A percentile compares a stretch with the other conserved stretches of the same genome.
phyloP scores from a whole-genome alignment of 2,113 vertebrate genomes.

The Notiomystis cincta region DNA sequence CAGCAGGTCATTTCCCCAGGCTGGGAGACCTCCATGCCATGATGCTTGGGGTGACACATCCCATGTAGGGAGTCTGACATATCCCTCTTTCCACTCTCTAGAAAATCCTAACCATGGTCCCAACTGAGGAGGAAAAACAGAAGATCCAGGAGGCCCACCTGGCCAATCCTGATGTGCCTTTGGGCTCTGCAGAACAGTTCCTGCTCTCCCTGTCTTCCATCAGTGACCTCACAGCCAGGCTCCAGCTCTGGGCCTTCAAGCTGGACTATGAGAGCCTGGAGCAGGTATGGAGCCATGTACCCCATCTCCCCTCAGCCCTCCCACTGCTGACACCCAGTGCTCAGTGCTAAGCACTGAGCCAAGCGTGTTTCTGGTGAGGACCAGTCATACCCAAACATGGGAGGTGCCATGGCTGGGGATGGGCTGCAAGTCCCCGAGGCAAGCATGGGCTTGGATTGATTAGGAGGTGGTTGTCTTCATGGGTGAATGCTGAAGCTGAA shows the following conservation, averaged over 20 bases:
- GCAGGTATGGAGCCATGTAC: conserved; percentile 74
- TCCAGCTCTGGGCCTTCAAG: conserved; percentile 96
- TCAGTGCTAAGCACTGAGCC: neutral
- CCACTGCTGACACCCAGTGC: neutral
- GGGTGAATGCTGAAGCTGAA: neutral
- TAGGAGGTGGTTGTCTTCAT: neutral
- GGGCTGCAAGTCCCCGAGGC: neutral
- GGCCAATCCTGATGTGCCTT: conserved; percentile 85
- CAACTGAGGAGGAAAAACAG: conserved; percentile 91
- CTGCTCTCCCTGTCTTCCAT: conserved; percentile 88
- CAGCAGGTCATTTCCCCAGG: accelerated
- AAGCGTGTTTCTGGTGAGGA: neutral
- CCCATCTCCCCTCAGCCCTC: neutral
- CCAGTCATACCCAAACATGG: neutral
- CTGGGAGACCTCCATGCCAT: neutral
- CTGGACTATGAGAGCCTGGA: conserved; percentile 93
- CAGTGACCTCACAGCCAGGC: conserved; percentile 81
- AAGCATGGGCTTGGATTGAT: neutral
- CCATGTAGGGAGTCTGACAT: neutral
- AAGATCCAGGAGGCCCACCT: conserved; percentile 92
- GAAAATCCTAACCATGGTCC: conserved; percentile 96
- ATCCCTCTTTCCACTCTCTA: conserved; percentile 34
- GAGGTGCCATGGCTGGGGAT: neutral
- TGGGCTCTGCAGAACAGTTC: conserved; percentile 91
- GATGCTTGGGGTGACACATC: neutral